A percentile compares a stretch with the other conserved stretches of the same genome.
These are phyloP conservation scores for Zoanthus solanderi DNA, from an alignment of 92 coral and sea anemone genomes.

Conservation along the genomic window DNA sequence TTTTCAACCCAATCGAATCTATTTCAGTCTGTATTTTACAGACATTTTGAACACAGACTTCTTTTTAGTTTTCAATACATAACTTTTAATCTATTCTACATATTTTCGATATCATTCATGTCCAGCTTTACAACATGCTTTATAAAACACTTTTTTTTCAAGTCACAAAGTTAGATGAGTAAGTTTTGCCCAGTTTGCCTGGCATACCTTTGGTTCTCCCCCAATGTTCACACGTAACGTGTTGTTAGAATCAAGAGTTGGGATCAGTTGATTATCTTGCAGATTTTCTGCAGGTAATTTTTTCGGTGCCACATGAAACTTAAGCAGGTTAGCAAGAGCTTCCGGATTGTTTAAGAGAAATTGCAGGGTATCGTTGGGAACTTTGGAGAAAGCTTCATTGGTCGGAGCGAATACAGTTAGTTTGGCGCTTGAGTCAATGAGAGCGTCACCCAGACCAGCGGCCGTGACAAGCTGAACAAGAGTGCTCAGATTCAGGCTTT, in stretches of 20 bases:
- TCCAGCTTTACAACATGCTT: too few relatives aligned
- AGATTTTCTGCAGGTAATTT: slow-evolving; percentile 71
- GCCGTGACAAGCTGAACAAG: slow-evolving; percentile 66
- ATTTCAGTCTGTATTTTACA: too few relatives aligned
- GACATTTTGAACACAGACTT: too few relatives aligned
- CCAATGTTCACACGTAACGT: slow-evolving; percentile 68
- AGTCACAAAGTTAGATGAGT: neutral
- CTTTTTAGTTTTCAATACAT: too few relatives aligned
- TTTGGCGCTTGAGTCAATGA: slow-evolving; percentile 50
- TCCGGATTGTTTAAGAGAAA: slow-evolving; percentile 50
- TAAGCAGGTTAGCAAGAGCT: slow-evolving; percentile 63
- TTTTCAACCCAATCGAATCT: too few relatives aligned
- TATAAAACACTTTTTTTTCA: too few relatives aligned
- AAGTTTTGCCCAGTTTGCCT: neutral
- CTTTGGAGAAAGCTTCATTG: slow-evolving; percentile 73
- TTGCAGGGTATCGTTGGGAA: slow-evolving; percentile 60
- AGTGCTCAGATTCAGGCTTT: slow-evolving; percentile 64
- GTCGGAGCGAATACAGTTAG: slow-evolving; percentile 82
- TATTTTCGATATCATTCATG: too few relatives aligned
- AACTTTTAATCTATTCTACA: too few relatives aligned
- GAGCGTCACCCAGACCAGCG: slow-evolving; percentile 66
- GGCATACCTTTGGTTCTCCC: slow-evolving; percentile 57
- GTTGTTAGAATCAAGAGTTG: slow-evolving; percentile 62
- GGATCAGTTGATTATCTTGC: slow-evolving; percentile 62
- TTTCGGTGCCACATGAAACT: slow-evolving; percentile 71